A percentile compares a stretch with the other conserved stretches of the same genome.
These are phyloP conservation scores for Dendrophyllia cribrosa DNA, from an alignment of 64 coral and sea anemone genomes.

Conservation along the genomic window DNA sequence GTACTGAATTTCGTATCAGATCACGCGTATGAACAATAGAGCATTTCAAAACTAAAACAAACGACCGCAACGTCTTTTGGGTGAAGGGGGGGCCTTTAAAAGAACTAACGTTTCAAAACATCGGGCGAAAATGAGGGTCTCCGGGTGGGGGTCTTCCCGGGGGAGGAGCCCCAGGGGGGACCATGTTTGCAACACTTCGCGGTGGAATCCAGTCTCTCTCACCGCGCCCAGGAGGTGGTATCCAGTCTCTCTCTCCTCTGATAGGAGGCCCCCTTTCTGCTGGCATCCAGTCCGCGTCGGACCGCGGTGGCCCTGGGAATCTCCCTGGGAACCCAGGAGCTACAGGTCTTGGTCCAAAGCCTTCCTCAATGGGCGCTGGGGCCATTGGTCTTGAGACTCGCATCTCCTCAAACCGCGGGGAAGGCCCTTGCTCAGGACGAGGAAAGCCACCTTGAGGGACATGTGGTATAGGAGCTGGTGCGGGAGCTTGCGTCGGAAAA, in stretches of 20 bases:
- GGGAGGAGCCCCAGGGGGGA: constrained; percentile 78
- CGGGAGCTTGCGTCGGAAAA: constrained; percentile 80
- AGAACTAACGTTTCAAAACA: constrained; percentile 53
- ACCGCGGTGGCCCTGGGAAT: constrained; percentile 80
- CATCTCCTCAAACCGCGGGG: constrained; percentile 82
- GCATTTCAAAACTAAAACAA: too few relatives aligned
- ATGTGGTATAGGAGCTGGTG: constrained; percentile 71
- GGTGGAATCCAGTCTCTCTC: constrained; percentile 91
- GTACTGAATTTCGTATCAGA: too few relatives aligned
- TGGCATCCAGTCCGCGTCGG: constrained; percentile 90
- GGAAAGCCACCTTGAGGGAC: constrained; percentile 78
- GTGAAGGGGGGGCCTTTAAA: too few relatives aligned
- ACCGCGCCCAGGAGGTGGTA: constrained; percentile 71
- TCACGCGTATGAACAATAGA: too few relatives aligned
- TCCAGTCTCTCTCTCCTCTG: constrained; percentile 86
- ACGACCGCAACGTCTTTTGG: too few relatives aligned
- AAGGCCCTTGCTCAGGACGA: constrained; percentile 80
- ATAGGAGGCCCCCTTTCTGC: constrained; percentile 85
- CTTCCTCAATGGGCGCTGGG: constrained; percentile 67
- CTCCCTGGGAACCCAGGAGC: constrained; percentile 71
- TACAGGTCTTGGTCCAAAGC: constrained; percentile 69
- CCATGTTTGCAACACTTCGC: constrained; percentile 82
- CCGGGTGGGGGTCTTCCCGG: constrained; percentile 73
- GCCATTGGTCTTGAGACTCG: constrained; percentile 69
- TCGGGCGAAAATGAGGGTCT: constrained; percentile 88